These are phyloP conservation scores for Eurytoma californica DNA, from an alignment of 2,888 invertebrate species.

Conservation along the genomic window DNA sequence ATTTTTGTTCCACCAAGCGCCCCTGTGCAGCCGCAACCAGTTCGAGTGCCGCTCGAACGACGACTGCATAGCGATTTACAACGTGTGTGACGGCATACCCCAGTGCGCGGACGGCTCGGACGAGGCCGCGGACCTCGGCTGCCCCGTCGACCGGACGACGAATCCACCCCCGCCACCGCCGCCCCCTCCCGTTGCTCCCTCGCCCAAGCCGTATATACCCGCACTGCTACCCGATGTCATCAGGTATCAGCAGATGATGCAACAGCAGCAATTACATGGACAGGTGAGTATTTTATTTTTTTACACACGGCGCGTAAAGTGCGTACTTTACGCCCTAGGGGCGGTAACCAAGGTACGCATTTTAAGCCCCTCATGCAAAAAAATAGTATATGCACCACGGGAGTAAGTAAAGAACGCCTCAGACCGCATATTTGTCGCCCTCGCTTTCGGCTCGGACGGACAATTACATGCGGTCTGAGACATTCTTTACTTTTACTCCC, in stretches of 20 bases:
- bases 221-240: constrained; percentile 59
- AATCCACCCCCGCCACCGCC: constrained; percentile 61
- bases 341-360: too few species aligned
- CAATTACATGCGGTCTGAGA: too few species aligned
- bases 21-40: constrained; percentile 87
- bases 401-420: too few species aligned
- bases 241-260: constrained; percentile 68
- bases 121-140: constrained; percentile 89
- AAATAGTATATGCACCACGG: too few species aligned
- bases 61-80: constrained; percentile 96
- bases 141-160: constrained; percentile 78
- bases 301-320: too few species aligned
- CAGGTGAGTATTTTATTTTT: constrained; percentile 47
- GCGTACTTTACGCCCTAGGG: too few species aligned
- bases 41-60: constrained; percentile 90
- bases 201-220: constrained; percentile 45
- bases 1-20: background rate
- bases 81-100: constrained; percentile 95
- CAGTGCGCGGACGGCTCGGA: constrained; percentile 95
- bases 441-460: too few species aligned
- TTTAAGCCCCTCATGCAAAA: too few species aligned
- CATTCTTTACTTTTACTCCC: too few species aligned
- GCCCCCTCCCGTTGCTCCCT: constrained; percentile 22
- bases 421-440: too few species aligned
- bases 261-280: constrained; percentile 58